Conservation (phyloP, 1,140 invertebrate species). For the Cecropterus lyciades region DNA sequence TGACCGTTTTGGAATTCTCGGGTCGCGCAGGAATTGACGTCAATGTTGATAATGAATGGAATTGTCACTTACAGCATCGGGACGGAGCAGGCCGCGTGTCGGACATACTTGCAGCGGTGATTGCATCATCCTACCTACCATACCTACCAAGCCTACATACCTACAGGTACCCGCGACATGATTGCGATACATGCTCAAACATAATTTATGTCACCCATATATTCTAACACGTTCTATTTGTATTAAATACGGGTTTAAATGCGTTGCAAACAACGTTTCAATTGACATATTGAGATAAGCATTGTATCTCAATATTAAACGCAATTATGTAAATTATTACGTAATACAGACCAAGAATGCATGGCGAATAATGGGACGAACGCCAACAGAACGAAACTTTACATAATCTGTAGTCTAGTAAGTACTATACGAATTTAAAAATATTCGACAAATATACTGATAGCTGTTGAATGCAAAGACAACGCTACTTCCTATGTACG, state of each 20-base stretch:
- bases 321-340: conserved; percentile 1
- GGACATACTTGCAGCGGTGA: conserved; percentile 16
- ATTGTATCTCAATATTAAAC: conserved; percentile 22
- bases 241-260: conserved; percentile 33
- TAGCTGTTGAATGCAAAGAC: too few relatives aligned
- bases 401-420: too few relatives aligned
- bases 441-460: too few relatives aligned
- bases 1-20: conserved; percentile 29
- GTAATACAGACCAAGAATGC: background rate
- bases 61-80: conserved; percentile 38
- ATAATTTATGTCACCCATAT: conserved; percentile 37
- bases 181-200: conserved; percentile 27
- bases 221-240: conserved; percentile 33
- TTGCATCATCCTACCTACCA: conserved; percentile 35
- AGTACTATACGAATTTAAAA: too few relatives aligned
- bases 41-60: conserved; percentile 44
- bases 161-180: conserved; percentile 22
- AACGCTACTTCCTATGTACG: too few relatives aligned
- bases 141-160: conserved; percentile 18
- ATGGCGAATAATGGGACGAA: background rate
- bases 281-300: conserved; percentile 14
- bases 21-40: conserved; percentile 36
- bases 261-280: conserved; percentile 30
- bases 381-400: too few relatives aligned
- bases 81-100: conserved; percentile 11